phyloP scores from a whole-genome alignment of 1,140 invertebrate species.

The Nasonia giraulti region DNA sequence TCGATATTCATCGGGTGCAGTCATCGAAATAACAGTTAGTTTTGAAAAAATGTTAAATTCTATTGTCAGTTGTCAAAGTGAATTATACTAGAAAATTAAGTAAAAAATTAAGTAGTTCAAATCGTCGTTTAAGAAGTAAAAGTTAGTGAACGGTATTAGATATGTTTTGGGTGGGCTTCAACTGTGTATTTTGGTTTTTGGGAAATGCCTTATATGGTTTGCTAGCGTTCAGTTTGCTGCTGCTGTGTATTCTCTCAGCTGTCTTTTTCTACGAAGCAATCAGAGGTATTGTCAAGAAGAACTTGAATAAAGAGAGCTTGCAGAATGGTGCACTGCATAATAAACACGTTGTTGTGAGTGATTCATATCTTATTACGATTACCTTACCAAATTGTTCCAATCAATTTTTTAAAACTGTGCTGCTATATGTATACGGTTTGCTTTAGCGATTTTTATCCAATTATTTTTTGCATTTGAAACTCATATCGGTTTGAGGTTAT shows the following conservation, averaged over 20 bases:
- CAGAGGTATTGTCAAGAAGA: not conserved
- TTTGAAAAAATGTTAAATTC: not conserved
- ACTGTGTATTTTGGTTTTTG: slow-evolving; percentile 5
- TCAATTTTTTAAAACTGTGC: not conserved
- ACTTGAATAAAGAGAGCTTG: slow-evolving; percentile 10
- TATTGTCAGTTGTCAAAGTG: no score
- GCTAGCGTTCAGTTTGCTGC: not conserved
- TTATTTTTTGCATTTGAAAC: not conserved
- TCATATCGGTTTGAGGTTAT: slow-evolving; percentile 36
- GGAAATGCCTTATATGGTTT: slow-evolving; percentile 7
- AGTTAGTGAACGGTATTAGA: not conserved
- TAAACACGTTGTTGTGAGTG: slow-evolving; percentile 46
- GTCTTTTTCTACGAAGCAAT: not conserved
- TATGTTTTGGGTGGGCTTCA: slow-evolving; percentile 20
- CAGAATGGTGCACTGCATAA: slow-evolving; percentile 29
- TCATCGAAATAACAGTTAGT: not conserved
- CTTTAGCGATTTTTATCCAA: no score
- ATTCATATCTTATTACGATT: not conserved
- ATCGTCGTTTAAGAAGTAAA: not conserved
- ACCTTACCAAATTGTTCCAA: not conserved
- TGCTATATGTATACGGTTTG: not conserved
- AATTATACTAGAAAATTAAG: no score
- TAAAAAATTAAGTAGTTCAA: no score
- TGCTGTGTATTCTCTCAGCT: not conserved
- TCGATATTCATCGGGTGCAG: not conserved